phyloP scores from a whole-genome alignment of 2,888 invertebrate species.

The Conomelus anceps region DNA sequence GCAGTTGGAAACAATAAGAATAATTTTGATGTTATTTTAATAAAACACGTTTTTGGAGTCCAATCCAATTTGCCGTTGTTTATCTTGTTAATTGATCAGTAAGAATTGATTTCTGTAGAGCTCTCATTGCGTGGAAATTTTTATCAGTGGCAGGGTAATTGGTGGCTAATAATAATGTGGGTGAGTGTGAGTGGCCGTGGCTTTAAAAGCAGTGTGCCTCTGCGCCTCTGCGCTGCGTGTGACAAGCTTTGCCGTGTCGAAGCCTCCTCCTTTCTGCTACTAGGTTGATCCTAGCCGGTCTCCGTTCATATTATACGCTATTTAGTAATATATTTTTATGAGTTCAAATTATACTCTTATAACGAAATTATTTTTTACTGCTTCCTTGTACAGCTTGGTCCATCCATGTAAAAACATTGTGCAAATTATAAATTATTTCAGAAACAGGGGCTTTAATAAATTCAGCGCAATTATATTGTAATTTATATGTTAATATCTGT shows the following conservation, averaged over 20 bases:
- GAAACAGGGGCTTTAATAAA: slow-evolving; percentile 5
- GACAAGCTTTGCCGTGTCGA: not conserved
- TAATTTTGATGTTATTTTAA: not conserved
- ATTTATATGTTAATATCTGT: slow-evolving; percentile 26
- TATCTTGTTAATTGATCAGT: not conserved
- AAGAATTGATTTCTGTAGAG: not conserved
- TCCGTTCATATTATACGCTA: slow-evolving; percentile 16
- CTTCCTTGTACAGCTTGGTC: slow-evolving; percentile 17
- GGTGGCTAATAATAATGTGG: not conserved
- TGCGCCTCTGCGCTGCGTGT: not conserved
- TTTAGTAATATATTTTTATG: slow-evolving; percentile 28
- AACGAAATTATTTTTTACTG: slow-evolving; percentile 28
- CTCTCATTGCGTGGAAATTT: not conserved
- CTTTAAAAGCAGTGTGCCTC: no score
- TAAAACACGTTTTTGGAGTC: not conserved
- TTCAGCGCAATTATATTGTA: slow-evolving; percentile 21
- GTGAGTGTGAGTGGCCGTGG: not conserved
- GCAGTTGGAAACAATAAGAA: no score
- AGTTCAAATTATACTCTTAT: slow-evolving; percentile 28
- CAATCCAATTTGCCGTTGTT: not conserved
- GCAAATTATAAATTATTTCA: slow-evolving; percentile 24
- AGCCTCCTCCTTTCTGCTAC: not conserved
- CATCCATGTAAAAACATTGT: slow-evolving; percentile 13
- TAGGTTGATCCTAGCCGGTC: not conserved
- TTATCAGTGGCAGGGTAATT: not conserved